Evolutionary conservation across 2,888 invertebrate species (phyloP), one percentile per base, ranked within the genome.

Genomic region (Sthenelais limicola): DNA sequence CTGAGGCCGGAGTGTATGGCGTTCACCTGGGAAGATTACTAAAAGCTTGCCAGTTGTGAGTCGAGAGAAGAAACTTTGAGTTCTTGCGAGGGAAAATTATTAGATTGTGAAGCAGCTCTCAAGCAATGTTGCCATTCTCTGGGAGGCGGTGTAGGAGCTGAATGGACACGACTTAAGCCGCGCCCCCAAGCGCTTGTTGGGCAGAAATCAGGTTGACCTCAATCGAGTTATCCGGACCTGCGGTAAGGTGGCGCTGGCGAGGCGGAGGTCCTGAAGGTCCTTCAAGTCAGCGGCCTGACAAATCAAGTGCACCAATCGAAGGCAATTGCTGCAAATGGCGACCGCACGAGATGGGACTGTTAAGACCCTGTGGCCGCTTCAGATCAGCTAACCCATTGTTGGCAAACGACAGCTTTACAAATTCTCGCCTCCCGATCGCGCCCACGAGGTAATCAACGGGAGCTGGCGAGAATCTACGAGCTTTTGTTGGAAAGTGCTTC

Each of bases 231-330:
- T 24, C 62, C 26, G 38, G 62, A 62, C 62, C 62, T 62, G 62
- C 38, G 62, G 62, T 24, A 21, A 62, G 62, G 56, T 24, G 62
- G 62, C 24, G 62, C 32, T 21, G 2, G 62, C 21, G 38, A 43
- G 38, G 5, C 2, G 38, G n/a, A 24, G 38, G 33, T 9, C 35
- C 43, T 43, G 43, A 43, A 62, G 35, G 62, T 62, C 38, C 62
- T 62, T 43, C 62, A 38, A 62, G 62, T 62, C 62, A 24, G 62
- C 24, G 24, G 18, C 62, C 24, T 62, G 62, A 62, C 62, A 38
- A 62, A 62, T 26, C 62, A 62, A 62, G 62, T 62, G 62, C 5
- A 1, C 62, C 62, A 62, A 62, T 62, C 62, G 38, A 38, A 56
- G 38, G 4, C 62, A 62, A 62, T 62, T 62, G 62, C 26, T 26